Evolutionary conservation across 92 coral and sea anemone genomes (phyloP), one percentile per base, ranked within the genome.

Genomic region (Paragorgia papillata): DNA sequence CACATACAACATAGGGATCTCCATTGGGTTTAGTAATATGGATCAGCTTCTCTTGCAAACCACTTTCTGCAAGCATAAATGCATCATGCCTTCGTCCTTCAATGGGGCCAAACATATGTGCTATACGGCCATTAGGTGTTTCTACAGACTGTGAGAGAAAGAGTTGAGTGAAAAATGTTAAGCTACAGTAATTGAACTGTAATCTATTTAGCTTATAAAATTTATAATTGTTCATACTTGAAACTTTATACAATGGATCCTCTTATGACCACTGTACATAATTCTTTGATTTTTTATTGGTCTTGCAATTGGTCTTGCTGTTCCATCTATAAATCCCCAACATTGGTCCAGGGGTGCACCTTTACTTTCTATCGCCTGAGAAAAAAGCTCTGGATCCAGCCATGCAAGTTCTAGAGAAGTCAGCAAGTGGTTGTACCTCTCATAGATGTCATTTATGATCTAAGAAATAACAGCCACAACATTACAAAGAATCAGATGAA

Each of bases 1-100:
- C 89, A 80, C 85, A 85, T 12, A 85, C 60, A 21, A 89, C 82
- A 74, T 82, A 89, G n/a, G 90, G 90, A 25, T 89, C 95, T 41
- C 94, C 94, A 66, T 51, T 78, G 0, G 90, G 88, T 53, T 33
- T 89, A 37, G 54, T 63, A 57, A 86, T 48, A 63, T 59, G 9
- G 8, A 59, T 18, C 4, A 87, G 85, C 41, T 87, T 76, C 22
- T 76, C 80, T 13, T 54, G 18, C 18, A 85, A 46, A n/a, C 89
- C 92, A 82, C 92, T 85, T 24, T 37, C 88, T 5, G 82, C 84
- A 29, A 89, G 90, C 94, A 89, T 89, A 34, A 85, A 89, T 20
- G 92, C 85, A 76, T 88, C 92, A 71, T 88, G 86, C 67, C 92
- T 33, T 17, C 80, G 69, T 20, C 89, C 92, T 60, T 89, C 92